Evolutionary conservation across 2,888 invertebrate species (phyloP), one percentile per base, ranked within the genome.

Genomic region (Endotricha flammealis): DNA sequence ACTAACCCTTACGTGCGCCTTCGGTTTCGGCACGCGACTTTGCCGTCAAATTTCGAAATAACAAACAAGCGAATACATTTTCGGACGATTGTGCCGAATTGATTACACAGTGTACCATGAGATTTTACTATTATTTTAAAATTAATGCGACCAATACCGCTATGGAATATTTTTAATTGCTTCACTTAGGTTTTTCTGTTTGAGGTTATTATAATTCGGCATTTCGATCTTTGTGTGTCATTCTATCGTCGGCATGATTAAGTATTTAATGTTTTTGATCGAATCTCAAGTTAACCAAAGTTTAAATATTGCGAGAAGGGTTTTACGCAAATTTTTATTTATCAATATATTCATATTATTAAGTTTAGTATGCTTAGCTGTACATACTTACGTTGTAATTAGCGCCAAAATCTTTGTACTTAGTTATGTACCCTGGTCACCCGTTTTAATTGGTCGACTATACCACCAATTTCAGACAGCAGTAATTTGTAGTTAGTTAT

Each of bases 1-100:
- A 30, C 43, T 22, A 32, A 30, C 44, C 62, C 38, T 64, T 48
- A 53, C 43, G 31, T 34, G 39, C n/a, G 37, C 41, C 38, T 44
- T 47, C 33, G 36, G 36, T 43, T 44, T 50, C 47, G 71, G 78
- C 78, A 79, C 77, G 78, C 74, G 79, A 75, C 79, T 66, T 49
- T 44, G 39, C 55, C 64, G 51, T 62, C 65, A 58, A 59, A 60
- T 50, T 55, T 55, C 53, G 43, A 55, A 57, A 53, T 64, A 64
- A 72, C 66, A 67, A 61, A 20, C 20, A 20, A 60, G 57, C 59
- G 52, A 54, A 64, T 57, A 20, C 61, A 49, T 48, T 40, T 48
- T 49, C 46, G 41, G 35, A 38, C 36, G 28, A 39, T 32, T 36
- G 64, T 62, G 46, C 46, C 72, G 55, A 80, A 81, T 79, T 51